Conservation (phyloP, 64 coral and sea anemone genomes). For the Trachythela sp. region DNA sequence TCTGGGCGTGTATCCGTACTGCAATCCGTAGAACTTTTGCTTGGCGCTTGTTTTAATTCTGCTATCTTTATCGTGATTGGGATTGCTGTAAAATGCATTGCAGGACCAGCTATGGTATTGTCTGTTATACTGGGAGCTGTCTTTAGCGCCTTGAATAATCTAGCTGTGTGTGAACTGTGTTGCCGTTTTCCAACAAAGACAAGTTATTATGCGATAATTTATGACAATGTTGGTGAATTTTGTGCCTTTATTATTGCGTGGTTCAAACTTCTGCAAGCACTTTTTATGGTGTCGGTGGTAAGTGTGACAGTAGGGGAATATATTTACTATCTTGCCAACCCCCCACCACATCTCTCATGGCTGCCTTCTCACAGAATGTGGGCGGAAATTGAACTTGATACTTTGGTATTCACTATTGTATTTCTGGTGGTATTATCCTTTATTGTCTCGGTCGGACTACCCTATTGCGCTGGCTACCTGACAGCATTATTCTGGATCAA, state of each 20-base stretch:
- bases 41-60: conserved; percentile 5
- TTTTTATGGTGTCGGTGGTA: not conserved
- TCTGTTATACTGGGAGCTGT: not conserved
- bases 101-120: conserved; percentile 8
- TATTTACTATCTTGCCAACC: not conserved
- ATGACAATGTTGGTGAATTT: not conserved
- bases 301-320: not conserved
- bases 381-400: not conserved
- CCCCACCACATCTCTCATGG: not conserved
- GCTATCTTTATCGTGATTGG: not conserved
- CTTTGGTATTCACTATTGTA: not conserved
- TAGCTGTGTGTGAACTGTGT: not conserved
- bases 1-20: not conserved
- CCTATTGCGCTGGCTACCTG: not conserved
- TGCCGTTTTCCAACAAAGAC: not conserved
- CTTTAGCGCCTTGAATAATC: not conserved
- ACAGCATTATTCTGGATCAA: not conserved
- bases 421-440: not conserved
- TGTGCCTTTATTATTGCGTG: not conserved
- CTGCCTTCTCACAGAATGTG: not conserved
- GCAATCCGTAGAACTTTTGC: not conserved
- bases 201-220: not conserved
- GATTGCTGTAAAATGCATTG: not conserved
- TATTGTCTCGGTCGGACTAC: not conserved
- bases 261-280: not conserved